Base-by-base conservation (phyloP, 2,888 invertebrate genomes). In the Acleris literana region DNA sequence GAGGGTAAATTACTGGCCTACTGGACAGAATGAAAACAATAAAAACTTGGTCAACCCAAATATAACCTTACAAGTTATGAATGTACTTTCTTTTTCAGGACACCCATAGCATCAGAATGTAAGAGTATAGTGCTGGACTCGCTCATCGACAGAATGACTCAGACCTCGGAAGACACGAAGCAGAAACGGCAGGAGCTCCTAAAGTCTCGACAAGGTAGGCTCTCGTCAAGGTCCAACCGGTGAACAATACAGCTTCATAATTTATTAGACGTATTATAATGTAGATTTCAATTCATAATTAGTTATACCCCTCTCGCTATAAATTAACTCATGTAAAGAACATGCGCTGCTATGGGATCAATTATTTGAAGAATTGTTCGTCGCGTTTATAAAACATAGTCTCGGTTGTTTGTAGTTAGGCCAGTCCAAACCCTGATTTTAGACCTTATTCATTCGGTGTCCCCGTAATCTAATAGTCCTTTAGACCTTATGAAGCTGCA, bases 131-230 rank as follows among this genome's bases (percentile, higher is more conserved):
- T 46, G 5, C 46, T 57, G 44, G 57, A 57, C 7, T 57, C 46
- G n/a, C 22, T 57, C 17, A 57, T 57, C 25, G 57, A 57, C 13
- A 57, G 44, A 5, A 46, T 57, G 20, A 43, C 46, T 18, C 93
- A 94, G 71, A 94, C 91, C 71, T 86, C 95, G 29, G 90, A 92
- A 1, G 94, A 95, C n/a, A 86, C 94, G 79, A 94, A 94, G 79
- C 78, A 83, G 48, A 93, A 92, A 70, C 87, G 96, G 64, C 84
- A 89, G 67, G 88, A 94, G 56, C 78, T 94, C 25, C 85, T 95
- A 0, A 85, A 86, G 49, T 84, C 84, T 63, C 87, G 95, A 79
- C 82, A 88, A 86, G 93, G 89, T 92, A 81, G 56, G 56, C 18
- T 44, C 9, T 44, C 43, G 55, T 33, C 16, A 49, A 48, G 2